A percentile compares a stretch with the other conserved stretches of the same genome.
phyloP scores from a whole-genome alignment of 2,888 invertebrate genomes.

The Bedellia somnulentella region DNA sequence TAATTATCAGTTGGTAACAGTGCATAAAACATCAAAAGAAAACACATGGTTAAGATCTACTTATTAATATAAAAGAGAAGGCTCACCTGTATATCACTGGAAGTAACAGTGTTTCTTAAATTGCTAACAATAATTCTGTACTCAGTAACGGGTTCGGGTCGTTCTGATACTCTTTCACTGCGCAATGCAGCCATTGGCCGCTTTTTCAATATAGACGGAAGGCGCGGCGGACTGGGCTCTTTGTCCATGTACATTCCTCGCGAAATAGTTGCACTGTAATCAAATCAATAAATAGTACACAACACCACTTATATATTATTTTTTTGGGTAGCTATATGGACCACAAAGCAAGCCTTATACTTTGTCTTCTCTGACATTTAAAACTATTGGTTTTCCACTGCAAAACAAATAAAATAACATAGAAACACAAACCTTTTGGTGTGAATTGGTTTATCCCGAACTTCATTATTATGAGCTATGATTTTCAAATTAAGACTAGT shows the following conservation, averaged over 20 bases:
- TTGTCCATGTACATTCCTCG: too few relatives aligned
- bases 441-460: too few relatives aligned
- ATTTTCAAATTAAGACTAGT: conserved; percentile 45
- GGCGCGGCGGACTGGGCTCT: conserved; percentile 42
- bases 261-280: too few relatives aligned
- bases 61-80: too few relatives aligned
- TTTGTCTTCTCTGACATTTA: not conserved
- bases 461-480: conserved; percentile 40
- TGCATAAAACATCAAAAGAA: too few relatives aligned
- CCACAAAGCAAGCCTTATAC: conserved; percentile 8
- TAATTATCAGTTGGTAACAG: too few relatives aligned
- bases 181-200: conserved; percentile 44
- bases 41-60: too few relatives aligned
- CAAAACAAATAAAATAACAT: too few relatives aligned
- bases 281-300: too few relatives aligned
- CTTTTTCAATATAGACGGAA: conserved; percentile 52
- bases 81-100: conserved; percentile 89
- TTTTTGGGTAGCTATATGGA: conserved; percentile 21
- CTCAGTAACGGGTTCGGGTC: conserved; percentile 55
- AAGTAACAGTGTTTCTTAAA: conserved; percentile 82
- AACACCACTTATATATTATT: too few relatives aligned
- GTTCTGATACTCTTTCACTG: conserved; percentile 3
- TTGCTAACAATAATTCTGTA: conserved; percentile 90
- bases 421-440: too few relatives aligned
- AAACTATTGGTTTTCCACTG: not conserved